A percentile compares a stretch with the other conserved stretches of the same genome.
These are phyloP conservation scores for Enteromius thamalakanensis DNA, from an alignment of 2,797 vertebrate genomes.

Conservation along the genomic window DNA sequence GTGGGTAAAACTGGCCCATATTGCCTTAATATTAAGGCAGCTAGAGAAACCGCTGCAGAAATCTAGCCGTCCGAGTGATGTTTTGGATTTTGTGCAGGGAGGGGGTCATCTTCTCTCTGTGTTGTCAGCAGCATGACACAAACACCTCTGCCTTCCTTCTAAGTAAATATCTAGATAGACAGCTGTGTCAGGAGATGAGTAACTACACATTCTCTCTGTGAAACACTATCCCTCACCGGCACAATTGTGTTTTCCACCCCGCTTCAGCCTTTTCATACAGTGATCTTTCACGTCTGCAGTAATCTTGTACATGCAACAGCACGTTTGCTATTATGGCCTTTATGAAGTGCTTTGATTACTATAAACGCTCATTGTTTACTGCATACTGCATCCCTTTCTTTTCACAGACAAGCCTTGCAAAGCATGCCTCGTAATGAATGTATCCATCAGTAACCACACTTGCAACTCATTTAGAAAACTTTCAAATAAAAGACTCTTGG, in stretches of 20 bases:
- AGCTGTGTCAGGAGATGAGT: conserved; percentile 42
- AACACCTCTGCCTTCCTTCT: conserved; percentile 27
- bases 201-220: conserved; percentile 30
- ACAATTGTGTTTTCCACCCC: conserved; percentile 17
- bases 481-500: neutral
- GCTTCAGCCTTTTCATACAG: conserved; percentile 33
- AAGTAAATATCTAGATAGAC: conserved; percentile 42
- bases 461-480: neutral
- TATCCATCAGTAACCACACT: neutral
- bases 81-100: neutral
- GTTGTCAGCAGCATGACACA: conserved; percentile 21
- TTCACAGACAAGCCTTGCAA: neutral
- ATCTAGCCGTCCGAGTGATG: neutral
- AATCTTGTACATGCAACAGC: conserved; percentile 10
- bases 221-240: conserved; percentile 24
- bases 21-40: neutral
- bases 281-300: neutral
- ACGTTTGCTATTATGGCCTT: conserved; percentile 3
- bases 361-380: conserved; percentile 1
- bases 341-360: conserved; percentile 33
- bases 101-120: conserved; percentile 4
- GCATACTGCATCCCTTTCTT: neutral
- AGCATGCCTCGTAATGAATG: neutral
- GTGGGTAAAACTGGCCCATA: neutral
- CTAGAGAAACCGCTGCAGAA: neutral